Evolutionary conservation across 1,140 invertebrate species (phyloP).

Genomic region (Drepana arcuata): DNA sequence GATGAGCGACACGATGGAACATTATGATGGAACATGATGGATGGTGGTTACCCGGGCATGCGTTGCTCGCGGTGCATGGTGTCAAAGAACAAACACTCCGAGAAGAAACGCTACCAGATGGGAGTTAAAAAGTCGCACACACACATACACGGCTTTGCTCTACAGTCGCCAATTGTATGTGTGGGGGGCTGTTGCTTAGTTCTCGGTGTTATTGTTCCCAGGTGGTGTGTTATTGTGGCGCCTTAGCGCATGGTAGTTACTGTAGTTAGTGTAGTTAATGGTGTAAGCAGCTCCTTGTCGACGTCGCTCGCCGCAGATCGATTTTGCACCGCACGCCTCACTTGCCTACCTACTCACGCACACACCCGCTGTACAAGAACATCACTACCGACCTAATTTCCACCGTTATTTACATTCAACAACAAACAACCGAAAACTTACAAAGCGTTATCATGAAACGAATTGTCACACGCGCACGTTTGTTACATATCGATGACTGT

Average conservation of each 20-base stretch:
- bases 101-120: too few relatives aligned
- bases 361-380: slow-evolving; percentile 51
- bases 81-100: too few relatives aligned
- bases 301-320: slow-evolving; percentile 53
- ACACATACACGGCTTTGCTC: too few relatives aligned
- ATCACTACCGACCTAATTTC: slow-evolving; percentile 51
- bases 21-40: slow-evolving; percentile 5
- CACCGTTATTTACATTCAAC: slow-evolving; percentile 70
- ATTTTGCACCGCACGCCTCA: slow-evolving; percentile 64
- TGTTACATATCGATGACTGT: slow-evolving; percentile 70
- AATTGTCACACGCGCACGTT: slow-evolving; percentile 67
- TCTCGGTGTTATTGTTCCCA: too few relatives aligned
- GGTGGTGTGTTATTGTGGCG: neutral
- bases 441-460: slow-evolving; percentile 72
- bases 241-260: slow-evolving; percentile 26
- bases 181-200: too few relatives aligned
- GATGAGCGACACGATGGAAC: slow-evolving; percentile 12
- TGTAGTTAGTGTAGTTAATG: slow-evolving; percentile 68
- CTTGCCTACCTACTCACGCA: slow-evolving; percentile 23
- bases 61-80: slow-evolving; percentile 29
- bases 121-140: too few relatives aligned
- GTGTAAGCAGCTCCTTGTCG: slow-evolving; percentile 63
- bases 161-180: too few relatives aligned
- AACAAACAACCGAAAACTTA: slow-evolving; percentile 70
- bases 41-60: slow-evolving; percentile 46